Base-by-base conservation (phyloP, 2,888 invertebrate genomes). In the Drosophila borborema region DNA sequence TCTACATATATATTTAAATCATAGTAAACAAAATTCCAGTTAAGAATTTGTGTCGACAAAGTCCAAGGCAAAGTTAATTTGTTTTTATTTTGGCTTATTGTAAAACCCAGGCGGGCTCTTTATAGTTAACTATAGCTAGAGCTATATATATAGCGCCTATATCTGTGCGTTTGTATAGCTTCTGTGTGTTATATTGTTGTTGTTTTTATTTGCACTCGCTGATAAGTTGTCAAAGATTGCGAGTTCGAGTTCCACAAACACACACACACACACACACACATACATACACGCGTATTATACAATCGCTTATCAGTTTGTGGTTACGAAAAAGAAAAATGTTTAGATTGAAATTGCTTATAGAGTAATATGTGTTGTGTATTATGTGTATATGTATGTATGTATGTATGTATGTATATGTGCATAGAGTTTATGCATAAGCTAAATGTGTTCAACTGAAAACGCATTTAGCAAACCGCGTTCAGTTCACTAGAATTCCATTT, bases 211-310 rank as follows among this genome's bases (percentile, higher is more conserved):
- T 67, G 67, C 74, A 43, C 64, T 16, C 28, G 51, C 74, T 74
- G 79, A 77, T 77, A 77, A 76, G 58, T 72, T 64, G 65, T 78
- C 59, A 63, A 72, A 79, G 74, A 77, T 77, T 77, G 64, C 59
- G 43, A 46, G 61, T 54, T 60, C 45, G 41, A 48, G 65, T 61
- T 34, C 45, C 23, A 28, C 23, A 28, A 28, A 28, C 23, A n/a
- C n/a, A n/a, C n/a, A n/a, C n/a, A n/a, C 20, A 20, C 45, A 10
- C 18, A 3, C 38, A 14, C 9, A 43, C n/a, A n/a, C 9, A 38
- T 0, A 38, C 12, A 20, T 14, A 46, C 7, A 46, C 41, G 46
- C 34, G 38, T 56, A 64, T 73, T 76, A 56, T 74, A 78, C 78
- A 76, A 74, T 74, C 62, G 80, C 80, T 77, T 77, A 77, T 77